Evolutionary conservation across 2,888 invertebrate species (phyloP), one percentile per base, ranked within the genome.

Genomic region (Acanthopleura granulata): DNA sequence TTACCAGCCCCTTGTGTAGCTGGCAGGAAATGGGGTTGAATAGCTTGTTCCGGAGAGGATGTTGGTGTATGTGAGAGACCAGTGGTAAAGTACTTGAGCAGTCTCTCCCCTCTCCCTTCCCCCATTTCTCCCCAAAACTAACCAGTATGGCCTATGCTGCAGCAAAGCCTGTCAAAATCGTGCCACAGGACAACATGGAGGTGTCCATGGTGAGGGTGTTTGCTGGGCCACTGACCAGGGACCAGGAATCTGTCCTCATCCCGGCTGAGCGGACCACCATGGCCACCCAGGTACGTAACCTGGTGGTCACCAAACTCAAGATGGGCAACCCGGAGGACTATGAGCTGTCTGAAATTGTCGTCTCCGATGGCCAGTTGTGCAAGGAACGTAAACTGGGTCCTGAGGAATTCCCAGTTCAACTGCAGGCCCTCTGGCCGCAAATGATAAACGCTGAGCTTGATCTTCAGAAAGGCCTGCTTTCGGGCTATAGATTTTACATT

Each of bases 361-460:
- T 95, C 90, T 94, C 95, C 81, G 93, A 94, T 83, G 96, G 96
- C 61, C 94, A 95, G 86, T 96, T 97, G 89, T 97, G 97, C 91
- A 98, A 97, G 89, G 97, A 97, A 91, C 92, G 97, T 79, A 93
- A 97, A 79, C 93, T 98, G 76, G 95, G 95, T 18, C 93, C 95
- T 61, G 93, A 87, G 62, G 93, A 92, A 81, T 91, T 90, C 78
- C 92, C 92, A 0, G 92, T 92, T 16, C 88, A 90, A 49, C 88
- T 92, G 22, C 91, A 92, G 83, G 85, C 91, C 62, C 83, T 92
- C n/a, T 92, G 92, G 91, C 91, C 91, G 0, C 90, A 89, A 74
- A 76, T 77, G 57, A 78, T 83, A 27, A 82, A 81, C 70, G 78
- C 80, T 27, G 83, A 83, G 57, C 72, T 78, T 22, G 84, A 84